These are phyloP conservation scores for Oreochromis niloticus DNA, from an alignment of 2,113 vertebrate genomes.

Conservation along the genomic window DNA sequence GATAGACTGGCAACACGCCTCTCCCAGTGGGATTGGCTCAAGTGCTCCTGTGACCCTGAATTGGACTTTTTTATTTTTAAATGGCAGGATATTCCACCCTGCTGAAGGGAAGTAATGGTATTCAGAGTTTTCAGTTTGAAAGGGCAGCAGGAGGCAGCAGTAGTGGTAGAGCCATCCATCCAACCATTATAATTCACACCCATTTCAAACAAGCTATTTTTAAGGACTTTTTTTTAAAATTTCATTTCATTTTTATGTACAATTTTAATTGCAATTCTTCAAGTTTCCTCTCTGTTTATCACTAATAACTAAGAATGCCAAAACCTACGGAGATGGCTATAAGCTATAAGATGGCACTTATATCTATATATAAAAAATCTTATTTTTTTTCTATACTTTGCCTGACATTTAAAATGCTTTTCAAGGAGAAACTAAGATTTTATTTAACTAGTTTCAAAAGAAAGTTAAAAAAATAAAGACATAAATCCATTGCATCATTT, in stretches of 20 bases:
- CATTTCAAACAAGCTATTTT: neutral
- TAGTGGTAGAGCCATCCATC: neutral
- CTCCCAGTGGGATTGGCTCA: neutral
- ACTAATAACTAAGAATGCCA: neutral
- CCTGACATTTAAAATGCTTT: neutral
- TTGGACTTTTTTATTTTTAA: neutral
- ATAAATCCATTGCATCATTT: neutral
- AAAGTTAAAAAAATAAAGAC: neutral
- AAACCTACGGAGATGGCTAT: neutral
- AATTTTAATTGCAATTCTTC: neutral
- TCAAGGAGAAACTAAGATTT: neutral
- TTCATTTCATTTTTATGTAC: neutral
- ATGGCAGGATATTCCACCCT: neutral
- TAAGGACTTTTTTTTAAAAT: neutral
- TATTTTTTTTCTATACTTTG: rapidly evolving
- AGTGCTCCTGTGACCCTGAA: neutral
- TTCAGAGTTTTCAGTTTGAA: neutral
- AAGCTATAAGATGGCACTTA: neutral
- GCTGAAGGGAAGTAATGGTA: neutral
- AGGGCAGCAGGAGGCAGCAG: neutral
- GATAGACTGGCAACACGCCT: neutral
- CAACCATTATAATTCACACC: neutral
- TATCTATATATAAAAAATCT: neutral
- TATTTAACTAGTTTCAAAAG: neutral
- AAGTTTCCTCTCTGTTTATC: neutral